Base-by-base conservation (phyloP, 1,140 invertebrate genomes). In the Eciton burchellii region DNA sequence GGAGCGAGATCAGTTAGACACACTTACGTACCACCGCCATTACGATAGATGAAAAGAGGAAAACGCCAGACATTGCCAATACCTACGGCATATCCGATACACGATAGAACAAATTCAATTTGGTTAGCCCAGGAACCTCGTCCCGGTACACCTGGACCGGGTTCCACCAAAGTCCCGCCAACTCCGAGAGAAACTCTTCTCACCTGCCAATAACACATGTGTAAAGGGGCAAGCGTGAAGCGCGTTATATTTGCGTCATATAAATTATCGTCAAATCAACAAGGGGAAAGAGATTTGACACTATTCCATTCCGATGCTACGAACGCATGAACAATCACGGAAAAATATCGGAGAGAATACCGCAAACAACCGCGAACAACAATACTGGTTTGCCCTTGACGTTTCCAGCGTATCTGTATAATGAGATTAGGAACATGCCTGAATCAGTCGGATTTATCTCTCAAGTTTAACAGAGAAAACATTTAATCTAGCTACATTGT, bases 1-100 rank as follows among this genome's bases (percentile, higher is more conserved):
- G n/a, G n/a, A n/a, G n/a, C n/a, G n/a, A n/a, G n/a, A n/a, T n/a
- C n/a, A n/a, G n/a, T n/a, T n/a, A n/a, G n/a, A n/a, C n/a, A n/a
- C n/a, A 82, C 43, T 76, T 91, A 94, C 94, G 94, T 93, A 97
- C 96, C 97, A 90, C 97, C 97, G 43, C 97, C 97, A 94, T 97
- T 97, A 89, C 96, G 96, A 91, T 97, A 97, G 83, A 96, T 96
- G 41, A 97, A 94, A 92, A 97, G 98, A 3, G 97, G 97, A 92
- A 98, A 98, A 83, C 97, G 94, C 97, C 97, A 98, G 56, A 98
- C 96, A 91, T 98, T 98, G 43, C 97, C 97, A 63, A 98, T 95
- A 4, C 97, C 97, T n/a, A 98, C 97, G 16, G 96, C 95, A 94
- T 98, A 94, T 91, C 97, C 95, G 57, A 98, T 95, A 90, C 97